phyloP scores from a whole-genome alignment of 2,888 invertebrate species.

The Drosophila hamatofila region DNA sequence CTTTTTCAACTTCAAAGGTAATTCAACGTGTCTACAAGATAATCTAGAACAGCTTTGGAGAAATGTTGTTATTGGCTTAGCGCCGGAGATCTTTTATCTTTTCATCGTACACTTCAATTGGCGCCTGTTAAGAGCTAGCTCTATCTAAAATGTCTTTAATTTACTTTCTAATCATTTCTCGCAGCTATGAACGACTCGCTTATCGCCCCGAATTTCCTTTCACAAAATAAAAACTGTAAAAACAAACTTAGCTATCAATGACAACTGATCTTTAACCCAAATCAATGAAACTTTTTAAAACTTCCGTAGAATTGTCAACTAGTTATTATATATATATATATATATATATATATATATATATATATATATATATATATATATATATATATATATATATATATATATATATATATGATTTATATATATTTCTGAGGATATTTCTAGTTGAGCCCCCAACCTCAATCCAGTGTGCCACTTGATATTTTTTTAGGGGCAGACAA shows the following conservation, averaged over 20 bases:
- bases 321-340: not conserved
- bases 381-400: not conserved
- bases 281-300: slow-evolving; percentile 51
- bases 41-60: slow-evolving; percentile 15
- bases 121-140: slow-evolving; percentile 31
- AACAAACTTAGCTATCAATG: slow-evolving; percentile 42
- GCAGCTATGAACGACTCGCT: slow-evolving; percentile 2
- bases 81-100: slow-evolving; percentile 16
- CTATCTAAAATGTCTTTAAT: slow-evolving; percentile 23
- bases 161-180: slow-evolving; percentile 16
- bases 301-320: slow-evolving; percentile 38
- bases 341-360: slow-evolving; percentile 47
- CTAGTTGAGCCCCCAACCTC: slow-evolving; percentile 16
- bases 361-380: slow-evolving; percentile 44
- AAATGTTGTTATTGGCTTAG: slow-evolving; percentile 7
- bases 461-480: slow-evolving; percentile 66
- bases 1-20: slow-evolving; percentile 12
- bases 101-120: slow-evolving; percentile 1
- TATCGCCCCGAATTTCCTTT: slow-evolving; percentile 35
- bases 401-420: slow-evolving; percentile 62
- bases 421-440: slow-evolving; percentile 65
- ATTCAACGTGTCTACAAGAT: slow-evolving; percentile 20
- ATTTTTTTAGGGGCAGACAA: slow-evolving; percentile 15
- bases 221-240: slow-evolving; percentile 9
- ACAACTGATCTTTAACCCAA: slow-evolving; percentile 67